phyloP scores from a whole-genome alignment of 2,797 vertebrate genomes.

The Propithecus perrieri region DNA sequence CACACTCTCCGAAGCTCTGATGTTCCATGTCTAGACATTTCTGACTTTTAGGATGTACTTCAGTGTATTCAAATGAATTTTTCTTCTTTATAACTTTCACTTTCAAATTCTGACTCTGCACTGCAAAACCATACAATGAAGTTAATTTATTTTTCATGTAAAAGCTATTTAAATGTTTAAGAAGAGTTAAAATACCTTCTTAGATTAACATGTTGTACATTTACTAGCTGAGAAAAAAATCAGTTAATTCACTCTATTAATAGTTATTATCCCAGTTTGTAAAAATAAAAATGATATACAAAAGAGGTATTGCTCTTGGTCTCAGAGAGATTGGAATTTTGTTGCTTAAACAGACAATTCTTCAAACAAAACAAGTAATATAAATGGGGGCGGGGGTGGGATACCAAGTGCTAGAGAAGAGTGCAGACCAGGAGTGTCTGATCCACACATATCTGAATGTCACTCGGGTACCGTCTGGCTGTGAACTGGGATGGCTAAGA shows the following conservation, averaged over 20 bases:
- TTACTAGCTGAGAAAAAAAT: not conserved
- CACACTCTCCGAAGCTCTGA: fast-evolving
- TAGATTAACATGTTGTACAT: not conserved
- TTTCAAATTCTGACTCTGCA: not conserved
- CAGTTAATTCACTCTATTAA: not conserved
- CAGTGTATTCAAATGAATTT: not conserved
- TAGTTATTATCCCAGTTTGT: not conserved
- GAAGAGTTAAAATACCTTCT: not conserved
- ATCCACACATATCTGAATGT: fast-evolving
- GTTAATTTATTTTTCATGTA: not conserved
- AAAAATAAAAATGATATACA: not conserved
- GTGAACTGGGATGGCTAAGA: fast-evolving
- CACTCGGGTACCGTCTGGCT: fast-evolving
- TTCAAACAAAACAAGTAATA: not conserved
- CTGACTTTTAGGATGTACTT: not conserved
- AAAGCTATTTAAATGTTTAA: constrained; percentile 6
- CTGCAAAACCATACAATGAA: not conserved
- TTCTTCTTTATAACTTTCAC: not conserved
- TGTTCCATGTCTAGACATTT: not conserved
- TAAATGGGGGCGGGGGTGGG: too few species aligned
- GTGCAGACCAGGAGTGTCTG: fast-evolving
- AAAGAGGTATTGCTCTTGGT: not conserved
- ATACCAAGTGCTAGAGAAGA: fast-evolving
- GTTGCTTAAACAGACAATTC: not conserved
- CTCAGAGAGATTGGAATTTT: not conserved